A percentile compares a stretch with the other conserved stretches of the same genome.
Evolutionary conservation across 2,113 vertebrate species (phyloP).

Genomic region (Callithrix jacchus): DNA sequence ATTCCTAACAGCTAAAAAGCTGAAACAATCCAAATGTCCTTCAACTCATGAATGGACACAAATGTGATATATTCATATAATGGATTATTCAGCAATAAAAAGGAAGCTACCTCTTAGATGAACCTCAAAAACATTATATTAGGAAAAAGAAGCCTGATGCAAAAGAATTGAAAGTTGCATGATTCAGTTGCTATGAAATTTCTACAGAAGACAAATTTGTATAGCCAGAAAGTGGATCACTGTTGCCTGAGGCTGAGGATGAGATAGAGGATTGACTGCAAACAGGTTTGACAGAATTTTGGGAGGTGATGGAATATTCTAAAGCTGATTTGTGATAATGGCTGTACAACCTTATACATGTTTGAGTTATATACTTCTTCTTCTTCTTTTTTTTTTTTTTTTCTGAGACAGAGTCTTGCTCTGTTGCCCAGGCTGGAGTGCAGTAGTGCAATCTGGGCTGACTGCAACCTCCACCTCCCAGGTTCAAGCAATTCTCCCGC

Average conservation of each 20-base stretch:
- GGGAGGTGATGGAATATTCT: not conserved
- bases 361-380: not conserved
- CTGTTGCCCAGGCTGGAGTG: not conserved
- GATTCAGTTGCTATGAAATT: not conserved
- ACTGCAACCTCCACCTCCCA: not conserved
- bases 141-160: not conserved
- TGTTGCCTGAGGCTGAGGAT: not conserved
- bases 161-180: not conserved
- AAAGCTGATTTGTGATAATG: not conserved
- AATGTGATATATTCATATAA: not conserved
- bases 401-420: not conserved
- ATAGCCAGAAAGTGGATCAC: not conserved
- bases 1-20: not conserved
- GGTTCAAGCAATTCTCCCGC: not conserved
- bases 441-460: not conserved
- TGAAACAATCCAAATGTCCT: not conserved
- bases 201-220: not conserved
- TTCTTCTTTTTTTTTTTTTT: not conserved
- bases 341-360: not conserved
- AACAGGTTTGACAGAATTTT: not conserved
- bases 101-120: not conserved
- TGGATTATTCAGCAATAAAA: not conserved
- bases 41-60: not conserved
- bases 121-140: not conserved
- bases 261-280: not conserved